Base-by-base conservation (phyloP, 1,140 invertebrate species). In the Contarinia nasturtii region DNA sequence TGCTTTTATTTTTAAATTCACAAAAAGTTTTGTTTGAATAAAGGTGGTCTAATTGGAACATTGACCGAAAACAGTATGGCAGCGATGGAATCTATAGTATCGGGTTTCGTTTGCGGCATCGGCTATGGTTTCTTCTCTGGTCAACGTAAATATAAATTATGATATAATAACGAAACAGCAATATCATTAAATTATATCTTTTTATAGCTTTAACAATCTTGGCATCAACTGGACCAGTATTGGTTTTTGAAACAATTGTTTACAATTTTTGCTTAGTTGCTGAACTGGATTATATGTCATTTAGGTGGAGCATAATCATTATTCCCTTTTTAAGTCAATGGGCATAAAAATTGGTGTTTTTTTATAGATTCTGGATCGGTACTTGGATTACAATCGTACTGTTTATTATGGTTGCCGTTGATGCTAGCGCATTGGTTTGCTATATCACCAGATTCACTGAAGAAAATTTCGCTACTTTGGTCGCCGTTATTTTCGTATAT, bases 401-500 rank as follows among this genome's bases (percentile, higher is more conserved):
- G 46, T 51, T 96, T 11, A 71, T 87, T 19, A 76, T 98, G 56
- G 91, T 95, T 22, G 90, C 93, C 2, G 79, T 95, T 21, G 95
- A 99, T 68, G 89, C 92, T 3, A 94, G 90, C 64, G 90, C 92
- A 49, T 73, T 97, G 47, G 94, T 98, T 15, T 96, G 92, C 60
- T 98, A 93, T 61, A 98, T 99, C 50, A 98, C 95, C 3, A 79
- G 95, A 54, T 98, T 98, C 63, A 98, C 95, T 0, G 95, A 98
- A 69, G 95, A 99, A 69, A 96, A 94, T 63, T 99, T 99, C 66
- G 95, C 95, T 18, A 92, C 90, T 1, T 70, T 99, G 7, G 98
- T 99, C 57, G 94, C 94, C 2, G 84, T 98, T 53, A 98, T 99
- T 59, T 99, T 98, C 67, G 95, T 98, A 60, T 92, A 90, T 62